Evolutionary conservation across 1,140 invertebrate species (phyloP), one percentile per base, ranked within the genome.

Genomic region (Venustaconcha ellipsiformis): DNA sequence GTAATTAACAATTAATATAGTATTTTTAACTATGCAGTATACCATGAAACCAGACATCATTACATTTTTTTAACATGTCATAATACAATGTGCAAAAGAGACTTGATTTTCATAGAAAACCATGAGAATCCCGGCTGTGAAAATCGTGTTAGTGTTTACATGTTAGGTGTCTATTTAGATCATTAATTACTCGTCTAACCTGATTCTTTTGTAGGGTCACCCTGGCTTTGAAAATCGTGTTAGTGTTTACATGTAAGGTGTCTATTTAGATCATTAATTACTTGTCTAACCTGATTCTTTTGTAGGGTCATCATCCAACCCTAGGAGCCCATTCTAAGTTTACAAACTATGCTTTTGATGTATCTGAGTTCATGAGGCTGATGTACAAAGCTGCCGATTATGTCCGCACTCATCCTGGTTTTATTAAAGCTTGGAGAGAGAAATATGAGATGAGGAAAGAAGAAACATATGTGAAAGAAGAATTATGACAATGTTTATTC

Each of bases 271-370:
- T 26, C n/a, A 64, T 17, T 64, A 26, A 17, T 17, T 17, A 14
- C 8, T 48, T 13, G 0, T 26, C 14, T 14, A 66, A 23, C 55
- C 1, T 66, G 26, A 37, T 48, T 18, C 26, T 82, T 67, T 91
- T 90, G 75, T 82, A 95, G 94, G 95, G 94, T 18, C 93, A 95
- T 85, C 95, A 97, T 91, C 95, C 95, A n/a, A 93, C 95, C 30
- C 93, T 95, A 17, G 95, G 94, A 37, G 95, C 96, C n/a, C 96
- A 98, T 90, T 95, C 96, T 2, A 99, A 99, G 89, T 99, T 99
- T 88, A 97, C 95, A 14, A 99, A 99, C 89, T 99, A 99, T 88
- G 92, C 92, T 15, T 99, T 99, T 90, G 95, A 99, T 89, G 92
- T 93, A 0, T 83, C 92, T 17, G 97, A 99, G 89, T 99, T 99